phyloP scores from a whole-genome alignment of 2,113 vertebrate species.

The Pipa parva region DNA sequence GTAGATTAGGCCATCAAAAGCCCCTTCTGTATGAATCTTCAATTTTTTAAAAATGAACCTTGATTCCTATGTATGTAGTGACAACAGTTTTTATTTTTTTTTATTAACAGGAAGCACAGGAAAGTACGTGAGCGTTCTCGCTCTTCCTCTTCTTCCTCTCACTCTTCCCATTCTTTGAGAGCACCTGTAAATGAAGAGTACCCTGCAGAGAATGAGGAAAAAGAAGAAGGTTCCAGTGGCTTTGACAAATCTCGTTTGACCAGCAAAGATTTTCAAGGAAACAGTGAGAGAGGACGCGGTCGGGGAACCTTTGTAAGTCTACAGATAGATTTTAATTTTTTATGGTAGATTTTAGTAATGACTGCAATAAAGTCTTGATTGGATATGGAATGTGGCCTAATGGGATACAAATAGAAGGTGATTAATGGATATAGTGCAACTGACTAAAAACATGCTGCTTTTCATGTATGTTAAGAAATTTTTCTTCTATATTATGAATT shows the following conservation, averaged over 20 bases:
- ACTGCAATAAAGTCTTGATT: no score
- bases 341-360: background rate
- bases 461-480: no score
- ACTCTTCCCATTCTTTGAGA: constrained; percentile 76
- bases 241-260: constrained; percentile 73
- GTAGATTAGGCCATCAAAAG: no score
- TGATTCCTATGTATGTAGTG: no score
- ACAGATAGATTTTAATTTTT: no score
- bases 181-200: constrained; percentile 64
- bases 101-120: constrained; percentile 74
- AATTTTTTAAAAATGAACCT: no score
- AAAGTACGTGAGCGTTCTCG: constrained; percentile 82
- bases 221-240: constrained; percentile 69
- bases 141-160: constrained; percentile 87
- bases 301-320: constrained; percentile 85
- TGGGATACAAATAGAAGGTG: no score
- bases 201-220: constrained; percentile 66
- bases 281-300: constrained; percentile 67
- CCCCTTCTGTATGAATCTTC: no score
- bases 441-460: no score
- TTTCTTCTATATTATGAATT: no score
- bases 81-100: background rate
- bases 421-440: no score
- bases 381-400: no score
- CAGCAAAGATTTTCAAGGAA: constrained; percentile 69